Evolutionary conservation across 2,888 invertebrate species (phyloP), one percentile per base, ranked within the genome.

Genomic region (Epistrophe eligans): DNA sequence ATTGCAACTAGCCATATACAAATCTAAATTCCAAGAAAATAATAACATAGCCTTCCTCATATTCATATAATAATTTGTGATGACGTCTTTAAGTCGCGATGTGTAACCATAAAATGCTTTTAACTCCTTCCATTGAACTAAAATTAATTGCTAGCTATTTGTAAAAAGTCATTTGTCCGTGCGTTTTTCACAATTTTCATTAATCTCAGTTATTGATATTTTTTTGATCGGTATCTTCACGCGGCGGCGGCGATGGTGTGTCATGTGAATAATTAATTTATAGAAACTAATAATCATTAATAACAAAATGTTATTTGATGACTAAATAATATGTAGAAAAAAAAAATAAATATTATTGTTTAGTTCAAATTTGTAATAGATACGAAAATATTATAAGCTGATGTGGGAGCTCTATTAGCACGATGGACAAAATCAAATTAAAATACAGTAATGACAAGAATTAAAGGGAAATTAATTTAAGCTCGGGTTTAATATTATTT

Each of bases 61-160:
- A 77, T 72, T 35, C 4, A 35, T 35, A 7, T 32, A 32, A 28
- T 28, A 28, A 45, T 73, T 77, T 77, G 64, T 74, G 77, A 82
- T 77, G 82, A 82, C 82, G 77, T 79, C 70, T 74, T 74, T 50
- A 15, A 71, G 58, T 35, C n/a, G 13, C 76, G 70, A 62, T 77
- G 77, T 77, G 77, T 50, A 77, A 82, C 82, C 74, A 85, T 82
- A 74, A 85, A 82, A 85, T 58, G 85, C 85, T 85, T 85, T 85
- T 85, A 82, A 57, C 85, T 79, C 40, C 55, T 79, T 19, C 48
- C 48, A 45, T 55, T 77, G 62, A 77, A 77, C 77, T 85, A 10
- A 77, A 62, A 85, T 81, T 81, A 85, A 85, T 85, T 77, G 67
- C 62, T 38, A 67, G 38, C 71, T 55, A 62, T 62, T 77, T 64